Evolutionary conservation across 2,797 vertebrate species (phyloP), one percentile per base, ranked within the genome.

Genomic region (Hemitrygon akajei): DNA sequence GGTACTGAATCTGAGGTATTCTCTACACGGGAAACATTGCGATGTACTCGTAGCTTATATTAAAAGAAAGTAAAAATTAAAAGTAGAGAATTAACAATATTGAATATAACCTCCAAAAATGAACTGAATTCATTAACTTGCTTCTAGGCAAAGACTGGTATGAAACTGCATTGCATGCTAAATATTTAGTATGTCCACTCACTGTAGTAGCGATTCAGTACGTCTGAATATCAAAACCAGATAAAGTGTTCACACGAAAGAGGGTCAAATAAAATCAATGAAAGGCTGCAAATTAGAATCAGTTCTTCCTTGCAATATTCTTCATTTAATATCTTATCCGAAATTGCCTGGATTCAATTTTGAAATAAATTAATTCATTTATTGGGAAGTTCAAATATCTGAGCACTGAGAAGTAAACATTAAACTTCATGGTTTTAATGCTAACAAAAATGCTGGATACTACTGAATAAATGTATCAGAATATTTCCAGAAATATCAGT

Each of bases 281-380:
- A 30, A 75, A 75, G 69, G n/a, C 18, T n/a, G 10, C 86, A 69
- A 18, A 89, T 40, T 16, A 91, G 37, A 40, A 73, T 27, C 10
- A 27, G 66, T 25, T 71, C 25, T 73, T 56, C 25, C 25, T 16
- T 73, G 69, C 25, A 73, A 73, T 1, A 12, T 12, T 25, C 63
- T 89, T 89, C 12, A 92, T 47, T 75, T 40, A 25, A 75, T 56
- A 25, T 47, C 75, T 92, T 92, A 75, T 75, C 27, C 73, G 3
- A 27, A 92, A 56, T 92, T 47, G 69, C 18, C 56, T 47, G 9
- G 22, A 92, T 75, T 11, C 47, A 1, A 75, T 75, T 75, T 27
- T 47, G 25, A 56, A 92, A 92, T 75, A 75, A 92, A 92, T 92
- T 37, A 47, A 92, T 47, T 73, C 34, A 92, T 92, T 34, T 92